These are phyloP conservation scores for Pleuronectes platessa DNA, from an alignment of 2,113 vertebrate species.

Conservation along the genomic window DNA sequence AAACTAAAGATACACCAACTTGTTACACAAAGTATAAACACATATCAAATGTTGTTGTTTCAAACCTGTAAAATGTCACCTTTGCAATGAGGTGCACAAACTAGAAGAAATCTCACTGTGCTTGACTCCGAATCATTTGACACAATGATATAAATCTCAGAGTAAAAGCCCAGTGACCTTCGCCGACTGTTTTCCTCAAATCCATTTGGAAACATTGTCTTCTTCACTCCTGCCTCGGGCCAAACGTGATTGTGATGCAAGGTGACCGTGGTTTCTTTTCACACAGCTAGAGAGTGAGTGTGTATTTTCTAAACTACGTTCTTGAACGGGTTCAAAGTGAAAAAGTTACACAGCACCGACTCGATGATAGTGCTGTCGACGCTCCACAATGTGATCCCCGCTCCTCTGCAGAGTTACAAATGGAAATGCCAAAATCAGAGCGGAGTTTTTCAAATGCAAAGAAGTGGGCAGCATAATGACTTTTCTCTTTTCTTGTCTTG, in stretches of 20 bases:
- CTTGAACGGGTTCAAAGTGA: constrained; percentile 21
- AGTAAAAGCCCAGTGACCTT: constrained; percentile 1
- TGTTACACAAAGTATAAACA: not conserved
- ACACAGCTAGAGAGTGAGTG: not conserved
- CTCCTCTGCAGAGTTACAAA: constrained; percentile 76
- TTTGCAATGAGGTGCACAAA: not conserved
- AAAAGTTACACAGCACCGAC: constrained; percentile 13
- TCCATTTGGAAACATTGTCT: constrained; percentile 13
- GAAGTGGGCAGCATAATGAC: constrained; percentile 84
- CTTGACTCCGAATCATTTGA: not conserved
- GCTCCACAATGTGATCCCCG: constrained; percentile 59
- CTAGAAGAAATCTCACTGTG: not conserved
- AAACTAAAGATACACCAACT: not conserved
- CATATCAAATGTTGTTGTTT: not conserved
- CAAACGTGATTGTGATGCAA: constrained; percentile 2
- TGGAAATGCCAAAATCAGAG: constrained; percentile 83
- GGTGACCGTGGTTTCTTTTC: constrained; percentile 12
- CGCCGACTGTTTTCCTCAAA: constrained; percentile 7
- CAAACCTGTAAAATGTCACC: not conserved
- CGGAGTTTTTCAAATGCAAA: constrained; percentile 86
- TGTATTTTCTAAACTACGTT: not conserved
- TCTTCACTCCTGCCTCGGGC: constrained; percentile 9
- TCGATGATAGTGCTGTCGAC: constrained; percentile 38
- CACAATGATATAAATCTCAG: not conserved
- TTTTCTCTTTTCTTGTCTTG: constrained; percentile 82